phyloP scores from a whole-genome alignment of 2,888 invertebrate species.

The Hyposoter dolosus region DNA sequence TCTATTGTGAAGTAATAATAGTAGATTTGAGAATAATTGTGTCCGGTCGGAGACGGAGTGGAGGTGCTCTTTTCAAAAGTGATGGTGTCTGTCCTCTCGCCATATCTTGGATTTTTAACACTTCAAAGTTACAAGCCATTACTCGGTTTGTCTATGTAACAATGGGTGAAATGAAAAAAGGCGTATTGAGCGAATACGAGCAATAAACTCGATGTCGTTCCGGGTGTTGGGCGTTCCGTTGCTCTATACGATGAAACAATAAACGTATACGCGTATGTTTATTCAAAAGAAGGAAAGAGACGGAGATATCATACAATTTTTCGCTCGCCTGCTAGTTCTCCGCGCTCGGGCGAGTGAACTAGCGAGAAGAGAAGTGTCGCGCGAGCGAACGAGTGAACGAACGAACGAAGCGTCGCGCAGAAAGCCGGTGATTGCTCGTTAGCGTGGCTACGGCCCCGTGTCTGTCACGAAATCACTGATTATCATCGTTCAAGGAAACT shows the following conservation, averaged over 20 bases:
- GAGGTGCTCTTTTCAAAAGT: constrained; percentile 32
- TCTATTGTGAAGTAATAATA: constrained; percentile 76
- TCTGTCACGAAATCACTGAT: constrained; percentile 85
- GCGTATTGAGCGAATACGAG: constrained; percentile 12
- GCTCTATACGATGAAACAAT: neutral
- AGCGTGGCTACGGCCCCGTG: constrained; percentile 85
- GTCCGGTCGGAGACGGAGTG: constrained; percentile 69
- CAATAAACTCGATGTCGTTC: constrained; percentile 10
- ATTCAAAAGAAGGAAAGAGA: constrained; percentile 19
- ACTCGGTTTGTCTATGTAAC: constrained; percentile 48
- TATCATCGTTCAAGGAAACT: constrained; percentile 85
- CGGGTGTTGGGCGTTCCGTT: neutral
- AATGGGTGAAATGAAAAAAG: neutral
- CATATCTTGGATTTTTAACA: constrained; percentile 54
- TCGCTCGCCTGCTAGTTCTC: constrained; percentile 54
- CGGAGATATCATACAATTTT: constrained; percentile 35
- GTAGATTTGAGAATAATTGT: constrained; percentile 78
- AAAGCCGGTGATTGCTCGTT: constrained; percentile 83
- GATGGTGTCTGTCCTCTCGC: constrained; percentile 53
- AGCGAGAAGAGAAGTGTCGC: constrained; percentile 80
- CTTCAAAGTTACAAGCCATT: constrained; percentile 49
- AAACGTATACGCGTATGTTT: neutral
- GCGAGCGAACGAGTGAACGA: constrained; percentile 75
- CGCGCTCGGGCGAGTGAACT: constrained; percentile 65
- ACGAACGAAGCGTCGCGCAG: constrained; percentile 71